These are phyloP conservation scores for Stomorhina lunata DNA, from an alignment of 2,888 invertebrate genomes.

Conservation along the genomic window DNA sequence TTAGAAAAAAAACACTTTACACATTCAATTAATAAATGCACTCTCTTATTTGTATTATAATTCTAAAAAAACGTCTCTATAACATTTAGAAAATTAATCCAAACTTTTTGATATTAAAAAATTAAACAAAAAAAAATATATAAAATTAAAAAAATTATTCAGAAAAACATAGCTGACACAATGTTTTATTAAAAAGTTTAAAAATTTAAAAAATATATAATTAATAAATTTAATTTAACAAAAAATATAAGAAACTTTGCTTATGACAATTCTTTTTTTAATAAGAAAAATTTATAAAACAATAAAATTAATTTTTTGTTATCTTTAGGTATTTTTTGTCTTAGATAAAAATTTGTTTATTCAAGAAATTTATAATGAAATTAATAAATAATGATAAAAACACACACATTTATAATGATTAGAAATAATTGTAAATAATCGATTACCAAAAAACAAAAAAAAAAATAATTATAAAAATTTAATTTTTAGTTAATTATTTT, in stretches of 20 bases:
- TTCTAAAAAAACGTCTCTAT: background rate
- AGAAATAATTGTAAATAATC: conserved; percentile 46
- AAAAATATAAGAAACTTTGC: conserved; percentile 42
- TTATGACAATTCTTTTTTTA: conserved; percentile 58
- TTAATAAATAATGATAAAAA: conserved; percentile 58
- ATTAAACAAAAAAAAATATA: conserved; percentile 29
- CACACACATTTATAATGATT: conserved; percentile 44
- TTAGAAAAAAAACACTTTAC: background rate
- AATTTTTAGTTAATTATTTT: conserved; percentile 19
- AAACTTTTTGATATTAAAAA: conserved; percentile 12
- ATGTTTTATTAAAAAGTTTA: conserved; percentile 74
- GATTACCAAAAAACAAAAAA: conserved; percentile 1
- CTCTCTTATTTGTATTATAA: conserved; percentile 34
- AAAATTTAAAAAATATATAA: conserved; percentile 10
- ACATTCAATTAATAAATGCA: conserved; percentile 39
- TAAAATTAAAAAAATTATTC: conserved; percentile 28
- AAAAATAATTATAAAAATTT: conserved; percentile 63
- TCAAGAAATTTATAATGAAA: conserved; percentile 3
- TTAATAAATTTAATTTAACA: conserved; percentile 23
- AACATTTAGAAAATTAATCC: conserved; percentile 4
- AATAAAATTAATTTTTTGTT: conserved; percentile 30
- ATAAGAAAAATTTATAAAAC: conserved; percentile 6
- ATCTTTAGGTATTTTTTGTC: conserved; percentile 52
- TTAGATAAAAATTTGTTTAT: conserved; percentile 46
- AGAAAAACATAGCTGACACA: conserved; percentile 80